Base-by-base conservation (phyloP, 2,888 invertebrate species). In the Brachycybe producta region DNA sequence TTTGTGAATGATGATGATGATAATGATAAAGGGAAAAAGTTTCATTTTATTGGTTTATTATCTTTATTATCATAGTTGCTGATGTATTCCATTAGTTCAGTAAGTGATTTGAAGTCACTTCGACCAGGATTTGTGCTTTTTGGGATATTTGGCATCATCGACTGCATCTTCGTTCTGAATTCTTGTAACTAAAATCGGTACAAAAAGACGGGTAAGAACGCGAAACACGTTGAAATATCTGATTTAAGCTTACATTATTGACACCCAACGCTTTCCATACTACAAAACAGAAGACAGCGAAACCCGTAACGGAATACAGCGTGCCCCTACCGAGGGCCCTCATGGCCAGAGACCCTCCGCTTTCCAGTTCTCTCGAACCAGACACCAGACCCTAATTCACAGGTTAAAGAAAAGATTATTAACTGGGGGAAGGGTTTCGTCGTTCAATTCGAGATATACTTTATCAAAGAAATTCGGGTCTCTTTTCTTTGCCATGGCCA, bases 261-360 rank as follows among this genome's bases (percentile, higher is more conserved):
- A 87, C 90, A 49, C 90, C 91, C 35, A 88, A 80, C 13, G 88
- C 62, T 68, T 90, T 91, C 85, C 88, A 92, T 52, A 88, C 75
- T 11, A 80, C 77, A 67, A 80, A 87, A 64, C 82, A 85, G 47
- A 92, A 66, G 44, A 82, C 66, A 7, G 85, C 77, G 49, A 88
- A 85, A 1, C 91, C 91, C 30, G 82, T 71, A n/a, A 88, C 70
- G 0, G 92, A 87, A 68, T 84, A 90, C 1, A 90, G 57, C 0
- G 86, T 82, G 2, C 90, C 92, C 82, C 85, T 84, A 5, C 82
- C 84, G 1, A 94, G 71, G 0, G 94, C 94, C 63, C 85, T 74
- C 47, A 84, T 57, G 1, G 92, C 92, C 52, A 92, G 70, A 39
- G 70, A 64, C 3, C 80, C 78, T 15, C 90, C 91, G 52, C 80